These are phyloP conservation scores for Linurgus olivaceus DNA, from an alignment of 2,797 vertebrate species.

Conservation along the genomic window DNA sequence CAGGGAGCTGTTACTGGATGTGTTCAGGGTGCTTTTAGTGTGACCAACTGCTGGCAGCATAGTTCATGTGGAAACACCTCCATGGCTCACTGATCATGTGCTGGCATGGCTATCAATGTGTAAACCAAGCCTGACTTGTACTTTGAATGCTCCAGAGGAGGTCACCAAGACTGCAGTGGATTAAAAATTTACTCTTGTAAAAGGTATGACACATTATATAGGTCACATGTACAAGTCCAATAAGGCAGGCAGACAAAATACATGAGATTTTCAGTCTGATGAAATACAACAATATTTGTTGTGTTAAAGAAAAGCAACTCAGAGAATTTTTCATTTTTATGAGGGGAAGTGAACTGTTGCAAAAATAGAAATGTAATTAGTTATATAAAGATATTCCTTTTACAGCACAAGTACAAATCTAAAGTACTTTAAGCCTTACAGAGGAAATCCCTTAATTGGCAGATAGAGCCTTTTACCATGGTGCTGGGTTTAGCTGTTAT, in stretches of 20 bases:
- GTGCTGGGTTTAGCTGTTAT: neutral
- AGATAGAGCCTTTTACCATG: neutral
- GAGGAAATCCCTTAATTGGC: neutral
- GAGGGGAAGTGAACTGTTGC: neutral
- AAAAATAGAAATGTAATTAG: neutral
- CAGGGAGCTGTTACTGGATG: neutral
- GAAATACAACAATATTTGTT: neutral
- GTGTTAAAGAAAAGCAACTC: neutral
- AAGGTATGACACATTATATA: neutral
- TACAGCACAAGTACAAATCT: neutral
- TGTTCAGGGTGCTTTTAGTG: neutral
- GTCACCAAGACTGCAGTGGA: conserved; percentile 31
- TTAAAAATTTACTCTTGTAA: conserved; percentile 47
- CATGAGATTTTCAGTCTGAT: neutral
- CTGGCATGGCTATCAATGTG: conserved; percentile 41
- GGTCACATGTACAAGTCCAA: neutral
- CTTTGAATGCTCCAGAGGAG: conserved; percentile 48
- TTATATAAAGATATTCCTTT: neutral
- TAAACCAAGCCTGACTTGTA: conserved; percentile 45
- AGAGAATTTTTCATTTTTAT: neutral
- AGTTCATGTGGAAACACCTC: neutral
- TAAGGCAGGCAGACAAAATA: conserved; percentile 8
- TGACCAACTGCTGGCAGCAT: neutral
- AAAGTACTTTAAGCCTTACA: neutral
- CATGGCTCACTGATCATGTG: neutral